A percentile compares a stretch with the other conserved stretches of the same genome.
These are phyloP conservation scores for Eupithecia pulchellata DNA, from an alignment of 2,888 invertebrate species.

Conservation along the genomic window DNA sequence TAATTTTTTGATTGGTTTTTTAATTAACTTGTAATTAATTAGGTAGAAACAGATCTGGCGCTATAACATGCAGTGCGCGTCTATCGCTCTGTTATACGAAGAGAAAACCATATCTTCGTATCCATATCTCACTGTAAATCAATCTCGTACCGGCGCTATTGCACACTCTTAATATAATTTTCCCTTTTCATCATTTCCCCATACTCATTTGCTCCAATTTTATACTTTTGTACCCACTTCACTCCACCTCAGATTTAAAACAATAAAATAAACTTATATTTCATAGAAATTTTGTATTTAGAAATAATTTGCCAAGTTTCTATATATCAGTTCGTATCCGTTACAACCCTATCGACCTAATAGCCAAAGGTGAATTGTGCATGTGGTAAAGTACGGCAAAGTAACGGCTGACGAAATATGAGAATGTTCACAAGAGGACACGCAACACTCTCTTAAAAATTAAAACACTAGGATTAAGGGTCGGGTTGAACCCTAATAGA, in stretches of 20 bases:
- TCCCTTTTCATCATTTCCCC: not conserved
- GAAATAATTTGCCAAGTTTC: not conserved
- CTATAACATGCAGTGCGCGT: too few species aligned
- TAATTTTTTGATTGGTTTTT: too few species aligned
- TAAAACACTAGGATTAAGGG: constrained; percentile 25
- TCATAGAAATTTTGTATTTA: not conserved
- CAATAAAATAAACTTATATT: not conserved
- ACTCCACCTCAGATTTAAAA: not conserved
- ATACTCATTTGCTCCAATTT: not conserved
- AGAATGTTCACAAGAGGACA: constrained; percentile 29
- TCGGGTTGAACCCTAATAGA: constrained; percentile 10
- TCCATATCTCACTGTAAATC: too few species aligned
- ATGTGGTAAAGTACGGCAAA: constrained; percentile 34
- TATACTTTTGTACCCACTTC: not conserved
- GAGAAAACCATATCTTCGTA: too few species aligned
- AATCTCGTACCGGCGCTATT: too few species aligned
- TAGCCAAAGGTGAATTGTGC: constrained; percentile 35
- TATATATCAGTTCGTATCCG: not conserved
- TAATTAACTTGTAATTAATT: too few species aligned
- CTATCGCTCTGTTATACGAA: too few species aligned
- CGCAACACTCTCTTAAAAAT: constrained; percentile 36
- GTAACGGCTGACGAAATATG: constrained; percentile 38
- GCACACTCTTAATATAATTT: too few species aligned
- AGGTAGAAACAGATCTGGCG: too few species aligned
- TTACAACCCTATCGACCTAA: constrained; percentile 20